Evolutionary conservation across 1,140 invertebrate genomes (phyloP).

Genomic region (Zaprionus taronus): DNA sequence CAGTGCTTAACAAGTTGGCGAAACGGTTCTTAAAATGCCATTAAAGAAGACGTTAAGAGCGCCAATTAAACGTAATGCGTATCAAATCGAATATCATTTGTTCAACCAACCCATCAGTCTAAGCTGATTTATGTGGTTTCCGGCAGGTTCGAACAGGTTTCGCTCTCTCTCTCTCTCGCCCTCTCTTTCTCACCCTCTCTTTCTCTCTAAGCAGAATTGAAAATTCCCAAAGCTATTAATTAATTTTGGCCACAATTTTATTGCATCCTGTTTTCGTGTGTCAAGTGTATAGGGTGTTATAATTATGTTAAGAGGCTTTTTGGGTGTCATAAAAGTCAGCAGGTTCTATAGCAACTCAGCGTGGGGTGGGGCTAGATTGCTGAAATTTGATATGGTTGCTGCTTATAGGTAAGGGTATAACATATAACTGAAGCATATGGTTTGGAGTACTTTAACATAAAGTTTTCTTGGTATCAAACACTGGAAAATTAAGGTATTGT

Average conservation of each 20-base stretch:
- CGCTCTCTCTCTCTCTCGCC: background rate
- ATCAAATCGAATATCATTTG: slow-evolving; percentile 45
- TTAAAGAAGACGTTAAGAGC: slow-evolving; percentile 20
- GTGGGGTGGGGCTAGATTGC: background rate
- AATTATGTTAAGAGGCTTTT: background rate
- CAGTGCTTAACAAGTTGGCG: slow-evolving; percentile 27
- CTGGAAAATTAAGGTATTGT: background rate
- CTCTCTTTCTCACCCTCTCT: background rate
- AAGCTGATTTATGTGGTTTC: slow-evolving; percentile 17
- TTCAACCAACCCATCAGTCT: slow-evolving; percentile 29
- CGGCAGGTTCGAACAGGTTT: slow-evolving; percentile 17
- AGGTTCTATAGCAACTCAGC: background rate
- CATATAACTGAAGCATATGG: background rate
- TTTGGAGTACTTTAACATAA: background rate
- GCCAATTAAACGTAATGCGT: slow-evolving; percentile 42
- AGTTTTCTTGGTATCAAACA: background rate
- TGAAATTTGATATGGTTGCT: slow-evolving; percentile 1
- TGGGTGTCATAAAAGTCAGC: no score
- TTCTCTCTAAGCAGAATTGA: background rate
- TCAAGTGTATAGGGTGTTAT: slow-evolving; percentile 1
- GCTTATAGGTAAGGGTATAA: background rate
- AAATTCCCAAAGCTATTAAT: slow-evolving; percentile 22
- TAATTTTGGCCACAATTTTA: slow-evolving; percentile 30
- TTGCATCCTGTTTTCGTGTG: slow-evolving; percentile 18
- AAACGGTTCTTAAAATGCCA: slow-evolving; percentile 28